Conservation (phyloP, 37 sponge, comb jelly and placozoan species). For the Haliclona indistincta region DNA sequence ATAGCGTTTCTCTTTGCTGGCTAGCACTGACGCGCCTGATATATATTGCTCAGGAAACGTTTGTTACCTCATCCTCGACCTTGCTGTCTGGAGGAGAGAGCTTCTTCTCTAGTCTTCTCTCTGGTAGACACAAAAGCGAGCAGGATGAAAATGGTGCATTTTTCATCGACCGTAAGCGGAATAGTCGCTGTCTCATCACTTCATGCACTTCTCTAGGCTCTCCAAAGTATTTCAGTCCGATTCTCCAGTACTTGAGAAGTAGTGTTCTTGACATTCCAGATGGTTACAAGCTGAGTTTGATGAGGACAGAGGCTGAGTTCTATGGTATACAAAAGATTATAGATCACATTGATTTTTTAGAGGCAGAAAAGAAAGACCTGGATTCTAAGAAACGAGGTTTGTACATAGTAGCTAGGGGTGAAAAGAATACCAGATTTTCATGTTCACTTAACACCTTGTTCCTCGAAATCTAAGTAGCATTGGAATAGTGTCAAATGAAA, state of each 20-base stretch:
- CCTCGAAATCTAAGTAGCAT: too few species aligned
- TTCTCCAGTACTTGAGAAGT: slow-evolving; percentile 65
- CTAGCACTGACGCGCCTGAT: background rate
- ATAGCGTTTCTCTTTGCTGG: background rate
- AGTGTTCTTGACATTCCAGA: slow-evolving; percentile 38
- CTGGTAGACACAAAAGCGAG: slow-evolving; percentile 42
- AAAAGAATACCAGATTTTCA: too few species aligned
- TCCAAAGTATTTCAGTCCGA: slow-evolving; percentile 57
- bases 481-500: too few species aligned
- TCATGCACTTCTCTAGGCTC: slow-evolving; percentile 38
- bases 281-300: background rate
- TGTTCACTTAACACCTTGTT: too few species aligned
- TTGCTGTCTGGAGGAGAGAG: slow-evolving; percentile 59
- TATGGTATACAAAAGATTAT: slow-evolving; percentile 50
- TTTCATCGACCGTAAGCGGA: slow-evolving; percentile 71
- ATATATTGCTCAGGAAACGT: slow-evolving; percentile 11
- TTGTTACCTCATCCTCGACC: slow-evolving; percentile 44
- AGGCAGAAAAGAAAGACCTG: slow-evolving; percentile 4
- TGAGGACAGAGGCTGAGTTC: slow-evolving; percentile 71
- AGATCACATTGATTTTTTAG: slow-evolving; percentile 36
- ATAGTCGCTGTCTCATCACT: slow-evolving; percentile 1
- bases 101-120: slow-evolving; percentile 69
- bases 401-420: background rate
- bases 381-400: background rate
- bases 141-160: slow-evolving; percentile 58